phyloP scores from a whole-genome alignment of 2,888 invertebrate species.

The Ypsolopha sequella region DNA sequence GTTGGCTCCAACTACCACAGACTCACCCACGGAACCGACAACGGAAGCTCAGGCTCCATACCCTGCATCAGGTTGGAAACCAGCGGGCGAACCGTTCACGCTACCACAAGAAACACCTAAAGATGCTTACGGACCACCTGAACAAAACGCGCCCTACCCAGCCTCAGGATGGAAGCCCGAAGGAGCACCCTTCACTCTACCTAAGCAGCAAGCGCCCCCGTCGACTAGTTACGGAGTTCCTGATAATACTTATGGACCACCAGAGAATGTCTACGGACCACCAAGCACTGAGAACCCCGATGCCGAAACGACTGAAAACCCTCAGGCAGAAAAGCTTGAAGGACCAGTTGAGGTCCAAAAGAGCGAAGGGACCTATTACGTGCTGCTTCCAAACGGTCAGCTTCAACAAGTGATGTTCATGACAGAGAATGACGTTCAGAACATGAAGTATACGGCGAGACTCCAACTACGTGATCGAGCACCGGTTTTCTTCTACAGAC shows the following conservation, averaged over 20 bases:
- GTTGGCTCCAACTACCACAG: constrained; percentile 53
- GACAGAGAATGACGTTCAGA: constrained; percentile 58
- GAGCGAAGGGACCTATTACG: constrained; percentile 73
- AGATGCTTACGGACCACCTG: constrained; percentile 37
- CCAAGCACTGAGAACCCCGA: constrained; percentile 17
- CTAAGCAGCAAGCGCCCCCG: constrained; percentile 11
- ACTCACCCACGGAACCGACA: constrained; percentile 41
- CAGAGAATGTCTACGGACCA: constrained; percentile 8
- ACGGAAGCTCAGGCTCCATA: constrained; percentile 34
- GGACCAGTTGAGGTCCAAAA: constrained; percentile 51
- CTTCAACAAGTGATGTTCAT: constrained; percentile 72
- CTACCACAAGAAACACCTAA: constrained; percentile 48
- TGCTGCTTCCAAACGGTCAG: constrained; percentile 74
- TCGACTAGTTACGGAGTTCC: constrained; percentile 11
- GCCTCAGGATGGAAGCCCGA: constrained; percentile 13
- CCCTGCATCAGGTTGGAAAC: constrained; percentile 52
- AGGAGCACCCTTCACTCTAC: constrained; percentile 11
- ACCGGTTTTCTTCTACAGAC: constrained; percentile 39
- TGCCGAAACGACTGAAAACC: constrained; percentile 31
- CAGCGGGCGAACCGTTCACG: constrained; percentile 43
- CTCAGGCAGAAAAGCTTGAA: constrained; percentile 35
- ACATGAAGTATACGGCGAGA: constrained; percentile 73
- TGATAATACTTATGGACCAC: constrained; percentile 7
- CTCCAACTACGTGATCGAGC: constrained; percentile 61
- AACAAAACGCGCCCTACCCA: constrained; percentile 29